Percentiles rank a stretch among this genome's conserved stretches.
These are phyloP conservation scores for Ploceus nigricollis DNA, from an alignment of 2,113 vertebrate species.

Conservation along the genomic window DNA sequence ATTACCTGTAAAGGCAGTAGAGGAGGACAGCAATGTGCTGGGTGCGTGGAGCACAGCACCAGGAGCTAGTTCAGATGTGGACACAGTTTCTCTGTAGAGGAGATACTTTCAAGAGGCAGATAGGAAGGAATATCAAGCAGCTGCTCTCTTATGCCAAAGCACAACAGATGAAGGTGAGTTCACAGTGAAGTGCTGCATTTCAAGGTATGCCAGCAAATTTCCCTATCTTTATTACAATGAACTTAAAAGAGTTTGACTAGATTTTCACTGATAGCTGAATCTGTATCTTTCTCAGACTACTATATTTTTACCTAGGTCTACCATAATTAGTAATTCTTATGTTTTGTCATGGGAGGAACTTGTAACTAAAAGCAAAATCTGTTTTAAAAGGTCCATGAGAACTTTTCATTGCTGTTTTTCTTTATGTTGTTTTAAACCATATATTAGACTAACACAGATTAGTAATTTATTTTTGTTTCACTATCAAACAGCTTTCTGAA, in stretches of 20 bases:
- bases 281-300: not conserved
- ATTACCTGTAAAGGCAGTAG: rapidly evolving
- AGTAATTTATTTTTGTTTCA: not conserved
- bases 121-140: not conserved
- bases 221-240: not conserved
- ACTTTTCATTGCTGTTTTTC: not conserved
- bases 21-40: not conserved
- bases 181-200: not conserved
- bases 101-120: not conserved
- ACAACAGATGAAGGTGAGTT: not conserved
- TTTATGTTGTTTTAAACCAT: not conserved
- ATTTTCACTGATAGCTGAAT: not conserved
- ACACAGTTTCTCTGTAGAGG: not conserved
- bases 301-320: not conserved
- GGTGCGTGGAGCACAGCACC: not conserved
- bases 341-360: not conserved
- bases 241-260: not conserved
- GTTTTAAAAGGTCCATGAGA: not conserved
- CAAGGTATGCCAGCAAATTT: rapidly evolving
- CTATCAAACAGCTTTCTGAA: not conserved
- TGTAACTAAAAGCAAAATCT: not conserved
- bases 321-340: not conserved
- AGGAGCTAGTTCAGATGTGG: not conserved
- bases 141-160: not conserved
- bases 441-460: not conserved